A percentile compares a stretch with the other conserved stretches of the same genome.
phyloP scores from a whole-genome alignment of 1,140 invertebrate species.

The Lanistes nyassanus region DNA sequence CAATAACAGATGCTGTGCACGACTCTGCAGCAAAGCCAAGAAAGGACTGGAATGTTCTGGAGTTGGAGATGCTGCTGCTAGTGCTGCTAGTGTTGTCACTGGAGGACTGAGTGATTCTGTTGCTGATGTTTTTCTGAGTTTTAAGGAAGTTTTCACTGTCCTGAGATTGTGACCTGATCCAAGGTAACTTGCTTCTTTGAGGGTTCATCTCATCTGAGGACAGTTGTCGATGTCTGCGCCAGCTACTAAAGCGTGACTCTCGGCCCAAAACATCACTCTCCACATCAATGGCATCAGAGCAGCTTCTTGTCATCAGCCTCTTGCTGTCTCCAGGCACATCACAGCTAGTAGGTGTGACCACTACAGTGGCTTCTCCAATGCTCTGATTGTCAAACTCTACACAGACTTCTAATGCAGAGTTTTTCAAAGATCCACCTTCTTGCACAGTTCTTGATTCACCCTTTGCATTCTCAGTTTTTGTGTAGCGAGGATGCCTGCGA shows the following conservation, averaged over 20 bases:
- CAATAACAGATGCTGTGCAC: conserved; percentile 13
- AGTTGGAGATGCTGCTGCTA: conserved; percentile 18
- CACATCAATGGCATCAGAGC: conserved; percentile 31
- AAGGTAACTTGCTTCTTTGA: neutral
- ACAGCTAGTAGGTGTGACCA: neutral
- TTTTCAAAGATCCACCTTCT: conserved; percentile 15
- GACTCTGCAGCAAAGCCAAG: neutral
- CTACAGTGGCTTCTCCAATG: neutral
- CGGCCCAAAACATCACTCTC: neutral
- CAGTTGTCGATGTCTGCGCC: conserved; percentile 39
- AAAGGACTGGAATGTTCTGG: neutral
- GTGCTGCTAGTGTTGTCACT: conserved; percentile 8
- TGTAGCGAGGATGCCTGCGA: conserved; percentile 17
- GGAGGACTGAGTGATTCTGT: conserved; percentile 60
- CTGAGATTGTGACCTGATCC: conserved; percentile 51
- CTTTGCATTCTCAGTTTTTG: conserved; percentile 3
- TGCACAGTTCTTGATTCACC: conserved; percentile 1
- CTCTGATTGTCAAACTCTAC: neutral
- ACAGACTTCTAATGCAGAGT: neutral
- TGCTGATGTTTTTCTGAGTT: conserved; percentile 49
- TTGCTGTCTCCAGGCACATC: neutral
- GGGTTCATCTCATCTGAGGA: conserved; percentile 32
- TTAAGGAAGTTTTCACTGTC: conserved; percentile 55
- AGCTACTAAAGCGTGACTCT: conserved; percentile 40
- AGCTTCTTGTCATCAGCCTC: conserved; percentile 37